These are phyloP conservation scores for Platycheirus rosarum DNA, from an alignment of 2,888 invertebrate species.

Conservation along the genomic window DNA sequence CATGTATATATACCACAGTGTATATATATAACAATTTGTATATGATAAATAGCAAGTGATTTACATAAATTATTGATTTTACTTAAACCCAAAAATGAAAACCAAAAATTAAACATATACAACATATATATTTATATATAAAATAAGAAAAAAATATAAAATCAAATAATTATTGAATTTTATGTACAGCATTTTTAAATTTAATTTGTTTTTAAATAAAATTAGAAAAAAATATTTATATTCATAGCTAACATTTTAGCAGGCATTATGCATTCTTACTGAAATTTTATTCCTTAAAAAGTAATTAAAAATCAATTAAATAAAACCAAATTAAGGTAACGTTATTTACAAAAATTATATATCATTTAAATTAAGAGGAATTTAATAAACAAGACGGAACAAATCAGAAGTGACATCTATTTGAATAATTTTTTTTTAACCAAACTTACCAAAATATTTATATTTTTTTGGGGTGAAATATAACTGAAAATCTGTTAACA, in stretches of 20 bases:
- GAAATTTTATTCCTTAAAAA: constrained; percentile 65
- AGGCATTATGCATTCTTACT: constrained; percentile 73
- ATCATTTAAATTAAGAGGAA: constrained; percentile 30
- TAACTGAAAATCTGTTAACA: constrained; percentile 63
- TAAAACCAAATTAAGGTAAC: constrained; percentile 36
- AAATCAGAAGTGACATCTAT: constrained; percentile 59
- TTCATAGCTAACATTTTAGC: constrained; percentile 70
- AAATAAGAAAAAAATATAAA: constrained; percentile 44
- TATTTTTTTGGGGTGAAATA: constrained; percentile 47
- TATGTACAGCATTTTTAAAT: constrained; percentile 67
- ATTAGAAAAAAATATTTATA: constrained; percentile 76
- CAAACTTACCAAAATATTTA: constrained; percentile 71
- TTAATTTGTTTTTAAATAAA: constrained; percentile 74
- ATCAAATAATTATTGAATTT: constrained; percentile 33
- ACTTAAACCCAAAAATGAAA: constrained; percentile 65
- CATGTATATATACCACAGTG: constrained; percentile 76
- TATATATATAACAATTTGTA: constrained; percentile 77
- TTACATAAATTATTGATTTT: constrained; percentile 73
- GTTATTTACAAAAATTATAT: constrained; percentile 53
- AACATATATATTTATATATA: constrained; percentile 60
- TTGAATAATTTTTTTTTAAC: constrained; percentile 29
- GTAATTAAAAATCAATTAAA: constrained; percentile 32
- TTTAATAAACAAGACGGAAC: constrained; percentile 51
- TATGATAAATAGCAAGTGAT: constrained; percentile 77
- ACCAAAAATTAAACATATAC: constrained; percentile 66